These are phyloP conservation scores for Macaria notata DNA, from an alignment of 2,888 invertebrate species.

Conservation along the genomic window DNA sequence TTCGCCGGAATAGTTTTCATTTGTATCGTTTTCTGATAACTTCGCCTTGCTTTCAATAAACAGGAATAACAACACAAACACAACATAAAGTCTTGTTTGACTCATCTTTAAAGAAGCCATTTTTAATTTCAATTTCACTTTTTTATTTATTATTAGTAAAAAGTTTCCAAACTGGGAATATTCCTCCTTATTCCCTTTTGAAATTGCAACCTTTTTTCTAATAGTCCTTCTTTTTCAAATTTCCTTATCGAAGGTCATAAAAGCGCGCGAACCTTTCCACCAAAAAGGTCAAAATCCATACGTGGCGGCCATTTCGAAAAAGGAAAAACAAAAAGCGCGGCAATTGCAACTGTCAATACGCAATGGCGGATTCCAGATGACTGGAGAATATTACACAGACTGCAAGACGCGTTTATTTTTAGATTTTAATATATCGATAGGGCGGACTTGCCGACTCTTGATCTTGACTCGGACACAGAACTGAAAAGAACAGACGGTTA, in stretches of 20 bases:
- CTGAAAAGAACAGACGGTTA: not conserved
- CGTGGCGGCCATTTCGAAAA: constrained; percentile 1
- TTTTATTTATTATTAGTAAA: not conserved
- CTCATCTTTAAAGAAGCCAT: constrained; percentile 39
- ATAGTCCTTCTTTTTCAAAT: too few relatives aligned
- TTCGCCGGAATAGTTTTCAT: constrained; percentile 43
- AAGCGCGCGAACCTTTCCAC: too few relatives aligned
- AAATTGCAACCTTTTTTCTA: too few relatives aligned
- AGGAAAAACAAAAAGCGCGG: constrained; percentile 37
- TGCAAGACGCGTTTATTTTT: constrained; percentile 56
- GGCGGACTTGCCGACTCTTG: constrained; percentile 35
- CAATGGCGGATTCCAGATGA: constrained; percentile 50
- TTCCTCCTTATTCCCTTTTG: too few relatives aligned
- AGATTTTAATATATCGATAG: constrained; percentile 53
- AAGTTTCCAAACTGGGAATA: not conserved
- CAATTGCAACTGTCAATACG: constrained; percentile 37
- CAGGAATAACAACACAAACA: constrained; percentile 46
- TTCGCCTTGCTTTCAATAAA: constrained; percentile 47
- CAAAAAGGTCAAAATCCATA: too few relatives aligned
- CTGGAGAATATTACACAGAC: constrained; percentile 55
- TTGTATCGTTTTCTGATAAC: constrained; percentile 45
- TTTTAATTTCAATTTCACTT: constrained; percentile 7
- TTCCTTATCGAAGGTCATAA: too few relatives aligned
- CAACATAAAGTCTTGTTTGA: constrained; percentile 38
- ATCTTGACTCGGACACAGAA: constrained; percentile 28